These are phyloP conservation scores for Automeris io DNA, from an alignment of 2,888 invertebrate species.

Conservation along the genomic window DNA sequence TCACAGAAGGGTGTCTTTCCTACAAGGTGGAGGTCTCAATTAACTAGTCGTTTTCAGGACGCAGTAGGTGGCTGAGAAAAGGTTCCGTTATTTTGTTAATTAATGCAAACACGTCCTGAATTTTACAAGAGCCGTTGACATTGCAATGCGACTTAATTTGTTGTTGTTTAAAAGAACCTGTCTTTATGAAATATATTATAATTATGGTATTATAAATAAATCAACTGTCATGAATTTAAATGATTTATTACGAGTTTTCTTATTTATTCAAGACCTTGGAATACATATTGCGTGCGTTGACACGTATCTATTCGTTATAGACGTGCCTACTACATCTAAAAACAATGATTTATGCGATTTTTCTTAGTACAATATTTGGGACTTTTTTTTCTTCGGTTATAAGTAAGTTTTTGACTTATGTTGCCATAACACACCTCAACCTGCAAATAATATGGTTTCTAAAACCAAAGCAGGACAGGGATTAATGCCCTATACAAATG, in stretches of 20 bases:
- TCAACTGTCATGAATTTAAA: background rate
- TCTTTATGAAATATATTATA: background rate
- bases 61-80: conserved; percentile 17
- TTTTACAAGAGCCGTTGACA: conserved; percentile 17
- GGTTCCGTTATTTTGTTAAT: conserved; percentile 49
- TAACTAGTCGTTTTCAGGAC: conserved; percentile 32
- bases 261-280: background rate
- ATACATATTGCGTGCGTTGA: background rate
- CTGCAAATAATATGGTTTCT: too few relatives aligned
- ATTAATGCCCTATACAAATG: too few relatives aligned
- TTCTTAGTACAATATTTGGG: too few relatives aligned
- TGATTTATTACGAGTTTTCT: conserved; percentile 2
- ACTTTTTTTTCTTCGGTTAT: too few relatives aligned
- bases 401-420: too few relatives aligned
- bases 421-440: too few relatives aligned
- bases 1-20: conserved; percentile 22
- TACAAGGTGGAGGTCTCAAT: conserved; percentile 29
- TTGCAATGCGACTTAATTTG: conserved; percentile 4
- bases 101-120: conserved; percentile 40
- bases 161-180: background rate
- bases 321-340: too few relatives aligned
- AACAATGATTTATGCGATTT: too few relatives aligned
- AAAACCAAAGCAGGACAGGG: too few relatives aligned
- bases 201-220: background rate
- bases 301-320: too few relatives aligned